A percentile compares a stretch with the other conserved stretches of the same genome.
These are phyloP conservation scores for Silurus meridionalis DNA, from an alignment of 2,113 vertebrate genomes.

Conservation along the genomic window DNA sequence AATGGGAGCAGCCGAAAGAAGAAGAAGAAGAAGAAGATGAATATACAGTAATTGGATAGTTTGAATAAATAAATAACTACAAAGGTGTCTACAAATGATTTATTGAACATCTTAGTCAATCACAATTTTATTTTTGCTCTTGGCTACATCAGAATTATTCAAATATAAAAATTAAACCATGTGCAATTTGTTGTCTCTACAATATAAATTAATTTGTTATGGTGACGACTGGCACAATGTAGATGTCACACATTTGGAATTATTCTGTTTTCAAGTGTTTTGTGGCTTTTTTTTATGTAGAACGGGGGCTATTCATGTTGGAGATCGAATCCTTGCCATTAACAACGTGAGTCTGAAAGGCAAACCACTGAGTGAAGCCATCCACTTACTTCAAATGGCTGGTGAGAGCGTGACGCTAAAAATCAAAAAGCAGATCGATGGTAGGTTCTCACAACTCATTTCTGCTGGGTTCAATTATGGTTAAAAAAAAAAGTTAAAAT, in stretches of 20 bases:
- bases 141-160: background rate
- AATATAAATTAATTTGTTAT: too few species aligned
- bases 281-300: slow-evolving; percentile 63
- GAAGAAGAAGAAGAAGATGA: too few species aligned
- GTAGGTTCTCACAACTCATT: slow-evolving; percentile 68
- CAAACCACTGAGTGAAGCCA: slow-evolving; percentile 93
- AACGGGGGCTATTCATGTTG: slow-evolving; percentile 92
- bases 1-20: too few species aligned
- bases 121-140: background rate
- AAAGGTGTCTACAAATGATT: background rate
- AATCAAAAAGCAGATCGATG: slow-evolving; percentile 90
- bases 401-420: slow-evolving; percentile 95
- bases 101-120: background rate
- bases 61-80: background rate
- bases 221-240: background rate
- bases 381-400: slow-evolving; percentile 93
- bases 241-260: background rate
- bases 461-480: background rate
- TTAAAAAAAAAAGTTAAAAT: background rate
- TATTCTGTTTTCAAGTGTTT: background rate
- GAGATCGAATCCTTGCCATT: slow-evolving; percentile 93
- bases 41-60: background rate
- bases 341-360: slow-evolving; percentile 95
- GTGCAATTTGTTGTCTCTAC: background rate
- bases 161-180: background rate